Evolutionary conservation across 1,140 invertebrate genomes (phyloP), one percentile per base, ranked within the genome.

Genomic region (Cyclina sinensis): DNA sequence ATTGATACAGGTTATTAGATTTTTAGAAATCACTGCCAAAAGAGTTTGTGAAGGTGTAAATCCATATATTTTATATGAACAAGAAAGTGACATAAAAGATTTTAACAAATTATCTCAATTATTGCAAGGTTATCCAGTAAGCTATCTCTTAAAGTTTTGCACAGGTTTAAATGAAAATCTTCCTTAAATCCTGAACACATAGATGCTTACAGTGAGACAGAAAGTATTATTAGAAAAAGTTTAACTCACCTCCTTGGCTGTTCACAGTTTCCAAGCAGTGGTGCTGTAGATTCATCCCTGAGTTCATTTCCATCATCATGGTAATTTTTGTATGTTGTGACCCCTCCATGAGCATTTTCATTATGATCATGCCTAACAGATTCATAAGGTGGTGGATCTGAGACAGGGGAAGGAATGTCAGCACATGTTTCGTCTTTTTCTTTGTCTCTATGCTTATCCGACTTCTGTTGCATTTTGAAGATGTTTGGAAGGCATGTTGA

Each of bases 401-500:
- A 94, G 51, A 91, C 91, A 18, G 91, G 91, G 12, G 93, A 94
- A 1, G 91, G 91, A 57, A 92, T 89, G 80, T 93, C 91, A 37
- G 91, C 90, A 74, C 91, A 88, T 59, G 90, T 87, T 27, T 90
- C 83, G 39, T 93, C 92, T 85, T 92, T 90, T 39, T 90, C 78
- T 57, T 93, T 90, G 89, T 92, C 89, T 90, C 89, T 88, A 59
- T 91, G 88, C 79, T 92, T 92, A 76, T 94, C 92, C 37, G 90
- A 91, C 80, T 91, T 90, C 89, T 92, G 91, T 32, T 93, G 91
- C 91, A 92, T 91, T 79, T 92, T 92, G 84, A 93, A 92, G 79
- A 93, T 93, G 78, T 92, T 94, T 65, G 93, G 94, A 91, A 94
- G 90, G 90, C 94, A 94, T 91, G 92, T 91, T 83, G 91, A 91